Conservation (phyloP, 2,797 vertebrate species). For the Ciconia nigra region DNA sequence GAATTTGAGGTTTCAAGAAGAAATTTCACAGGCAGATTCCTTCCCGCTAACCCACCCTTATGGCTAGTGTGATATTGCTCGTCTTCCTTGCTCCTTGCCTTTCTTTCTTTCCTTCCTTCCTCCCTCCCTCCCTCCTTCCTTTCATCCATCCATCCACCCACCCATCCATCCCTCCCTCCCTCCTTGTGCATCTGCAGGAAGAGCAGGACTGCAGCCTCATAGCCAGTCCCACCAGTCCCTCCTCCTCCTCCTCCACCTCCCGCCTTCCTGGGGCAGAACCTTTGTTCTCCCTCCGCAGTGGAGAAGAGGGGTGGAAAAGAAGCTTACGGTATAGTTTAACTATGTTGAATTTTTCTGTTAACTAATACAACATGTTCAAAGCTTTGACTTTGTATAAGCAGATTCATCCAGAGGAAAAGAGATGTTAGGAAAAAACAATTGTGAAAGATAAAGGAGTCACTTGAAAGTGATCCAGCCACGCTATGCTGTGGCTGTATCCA, state of each 20-base stretch:
- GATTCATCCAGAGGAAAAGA: constrained; percentile 41
- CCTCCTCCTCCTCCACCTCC: not conserved
- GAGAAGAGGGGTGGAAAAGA: not conserved
- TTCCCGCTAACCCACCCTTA: not conserved
- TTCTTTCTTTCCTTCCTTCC: not conserved
- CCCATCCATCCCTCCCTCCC: too few species aligned
- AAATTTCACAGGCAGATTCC: not conserved
- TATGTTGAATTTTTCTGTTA: constrained; percentile 55
- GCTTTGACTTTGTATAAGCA: constrained; percentile 37
- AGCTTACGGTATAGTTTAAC: constrained; percentile 39
- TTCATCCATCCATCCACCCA: too few species aligned
- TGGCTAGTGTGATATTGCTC: not conserved
- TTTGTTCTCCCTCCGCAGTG: not conserved
- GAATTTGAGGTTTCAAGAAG: not conserved
- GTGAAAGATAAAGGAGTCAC: constrained; percentile 51
- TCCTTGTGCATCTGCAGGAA: not conserved
- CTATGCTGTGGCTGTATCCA: not conserved
- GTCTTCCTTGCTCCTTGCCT: not conserved
- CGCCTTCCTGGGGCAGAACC: not conserved
- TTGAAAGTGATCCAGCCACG: constrained; percentile 37
- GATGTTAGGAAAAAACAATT: constrained; percentile 18
- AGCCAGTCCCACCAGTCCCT: not conserved
- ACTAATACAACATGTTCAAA: constrained; percentile 62
- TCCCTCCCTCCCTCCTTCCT: too few species aligned
- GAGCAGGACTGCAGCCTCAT: not conserved